Conservation (phyloP, 2,888 invertebrate genomes). For the Andricus curvator region DNA sequence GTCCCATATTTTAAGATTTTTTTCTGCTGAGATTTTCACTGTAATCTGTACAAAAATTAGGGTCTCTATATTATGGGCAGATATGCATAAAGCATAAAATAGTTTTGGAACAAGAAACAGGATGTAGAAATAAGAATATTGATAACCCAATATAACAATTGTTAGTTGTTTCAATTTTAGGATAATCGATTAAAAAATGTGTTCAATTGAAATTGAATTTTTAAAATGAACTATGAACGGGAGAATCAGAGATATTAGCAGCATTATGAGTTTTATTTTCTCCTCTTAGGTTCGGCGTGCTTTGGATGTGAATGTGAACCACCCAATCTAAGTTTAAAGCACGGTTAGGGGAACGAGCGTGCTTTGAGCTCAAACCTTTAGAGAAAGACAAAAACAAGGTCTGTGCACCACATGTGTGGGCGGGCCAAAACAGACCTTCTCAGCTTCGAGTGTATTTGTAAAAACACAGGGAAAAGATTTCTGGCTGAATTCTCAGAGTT, state of each 20-base stretch:
- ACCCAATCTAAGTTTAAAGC: conserved; percentile 35
- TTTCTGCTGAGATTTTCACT: too few relatives aligned
- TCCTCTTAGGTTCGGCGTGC: not conserved
- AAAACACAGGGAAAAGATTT: conserved; percentile 15
- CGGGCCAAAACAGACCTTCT: conserved; percentile 26
- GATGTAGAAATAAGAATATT: not conserved
- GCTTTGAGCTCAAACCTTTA: conserved; percentile 12
- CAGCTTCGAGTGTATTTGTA: conserved; percentile 2
- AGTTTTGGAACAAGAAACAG: too few relatives aligned
- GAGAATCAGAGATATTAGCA: not conserved
- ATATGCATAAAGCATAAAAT: too few relatives aligned
- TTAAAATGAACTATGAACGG: not conserved
- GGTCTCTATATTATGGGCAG: too few relatives aligned
- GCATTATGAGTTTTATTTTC: conserved; percentile 28
- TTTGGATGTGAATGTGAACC: not conserved
- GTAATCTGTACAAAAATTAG: too few relatives aligned
- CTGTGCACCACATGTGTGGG: conserved; percentile 56
- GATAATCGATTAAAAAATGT: not conserved
- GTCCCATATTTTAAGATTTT: too few relatives aligned
- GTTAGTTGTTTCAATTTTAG: not conserved
- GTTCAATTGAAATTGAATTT: not conserved
- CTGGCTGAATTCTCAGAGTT: not conserved
- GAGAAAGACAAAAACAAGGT: conserved; percentile 46
- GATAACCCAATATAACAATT: not conserved
- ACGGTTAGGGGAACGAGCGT: conserved; percentile 29